Evolutionary conservation across 2,888 invertebrate species (phyloP).

Genomic region (Pediacus dermestoides): DNA sequence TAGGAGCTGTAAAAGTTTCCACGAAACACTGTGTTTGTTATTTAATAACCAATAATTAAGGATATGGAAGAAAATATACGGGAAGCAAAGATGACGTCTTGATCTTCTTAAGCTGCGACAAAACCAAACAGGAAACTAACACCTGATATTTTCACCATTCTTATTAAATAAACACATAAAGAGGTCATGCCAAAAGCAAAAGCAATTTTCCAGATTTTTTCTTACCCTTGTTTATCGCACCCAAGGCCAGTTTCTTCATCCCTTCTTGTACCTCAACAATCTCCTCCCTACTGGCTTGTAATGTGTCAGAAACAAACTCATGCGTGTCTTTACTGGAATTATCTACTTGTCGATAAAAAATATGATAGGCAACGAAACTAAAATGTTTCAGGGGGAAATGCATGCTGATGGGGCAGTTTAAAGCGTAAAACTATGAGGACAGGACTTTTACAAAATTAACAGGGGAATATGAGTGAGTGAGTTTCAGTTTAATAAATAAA

Average conservation of each 20-base stretch:
- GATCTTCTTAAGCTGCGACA: constrained; percentile 62
- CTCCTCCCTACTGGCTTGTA: constrained; percentile 63
- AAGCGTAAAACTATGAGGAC: constrained; percentile 5
- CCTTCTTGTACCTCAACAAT: constrained; percentile 71
- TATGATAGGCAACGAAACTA: constrained; percentile 7
- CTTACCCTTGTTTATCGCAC: constrained; percentile 55
- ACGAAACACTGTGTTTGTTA: too few species aligned
- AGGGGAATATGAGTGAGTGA: too few species aligned
- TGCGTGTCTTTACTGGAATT: constrained; percentile 49
- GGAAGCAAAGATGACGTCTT: constrained; percentile 49
- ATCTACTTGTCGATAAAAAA: constrained; percentile 35
- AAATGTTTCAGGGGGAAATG: too few species aligned
- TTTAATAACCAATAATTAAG: too few species aligned
- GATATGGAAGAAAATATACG: constrained; percentile 44
- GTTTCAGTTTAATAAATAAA: too few species aligned
- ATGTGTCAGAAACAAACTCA: constrained; percentile 76
- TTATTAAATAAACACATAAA: constrained; percentile 12
- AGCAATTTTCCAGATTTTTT: constrained; percentile 30
- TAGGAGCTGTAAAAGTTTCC: too few species aligned
- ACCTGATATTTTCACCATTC: constrained; percentile 20
- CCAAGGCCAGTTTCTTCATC: constrained; percentile 66
- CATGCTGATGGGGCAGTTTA: too few species aligned
- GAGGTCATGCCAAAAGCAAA: constrained; percentile 12
- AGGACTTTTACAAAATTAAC: too few species aligned
- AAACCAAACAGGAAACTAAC: constrained; percentile 53